A percentile compares a stretch with the other conserved stretches of the same genome.
Conservation (phyloP, 2,113 vertebrate species). For the Salvator merianae region DNA sequence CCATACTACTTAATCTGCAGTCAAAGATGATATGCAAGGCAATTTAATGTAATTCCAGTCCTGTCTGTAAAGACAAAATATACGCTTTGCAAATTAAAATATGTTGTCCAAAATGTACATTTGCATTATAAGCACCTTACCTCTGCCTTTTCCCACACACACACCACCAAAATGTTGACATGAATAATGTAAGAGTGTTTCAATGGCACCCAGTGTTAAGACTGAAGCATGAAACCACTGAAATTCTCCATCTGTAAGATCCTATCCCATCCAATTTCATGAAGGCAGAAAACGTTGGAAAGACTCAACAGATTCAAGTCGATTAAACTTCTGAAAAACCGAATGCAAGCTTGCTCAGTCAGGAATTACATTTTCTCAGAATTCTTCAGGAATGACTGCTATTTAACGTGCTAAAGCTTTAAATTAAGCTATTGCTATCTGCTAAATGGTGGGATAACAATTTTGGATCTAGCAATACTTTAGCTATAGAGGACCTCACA, state of each 20-base stretch:
- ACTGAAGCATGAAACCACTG: neutral
- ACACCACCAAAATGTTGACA: neutral
- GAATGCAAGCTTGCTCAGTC: neutral
- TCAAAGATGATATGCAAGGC: neutral
- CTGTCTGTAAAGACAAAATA: neutral
- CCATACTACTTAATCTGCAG: neutral
- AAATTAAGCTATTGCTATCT: neutral
- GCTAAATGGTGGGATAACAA: neutral
- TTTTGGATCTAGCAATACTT: neutral
- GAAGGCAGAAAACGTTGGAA: neutral
- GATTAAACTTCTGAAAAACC: neutral
- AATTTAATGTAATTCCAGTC: neutral
- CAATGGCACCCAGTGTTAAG: neutral
- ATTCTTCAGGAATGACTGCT: neutral
- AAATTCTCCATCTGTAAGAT: neutral
- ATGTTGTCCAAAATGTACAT: neutral
- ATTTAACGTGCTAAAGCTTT: neutral
- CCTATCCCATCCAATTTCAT: neutral
- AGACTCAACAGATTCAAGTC: neutral
- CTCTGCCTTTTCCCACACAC: neutral
- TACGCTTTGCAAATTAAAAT: neutral
- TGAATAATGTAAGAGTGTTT: neutral
- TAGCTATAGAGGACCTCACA: neutral
- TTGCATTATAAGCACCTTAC: neutral
- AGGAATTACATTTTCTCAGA: neutral